phyloP scores from a whole-genome alignment of 2,797 vertebrate genomes.

The Merluccius polli region DNA sequence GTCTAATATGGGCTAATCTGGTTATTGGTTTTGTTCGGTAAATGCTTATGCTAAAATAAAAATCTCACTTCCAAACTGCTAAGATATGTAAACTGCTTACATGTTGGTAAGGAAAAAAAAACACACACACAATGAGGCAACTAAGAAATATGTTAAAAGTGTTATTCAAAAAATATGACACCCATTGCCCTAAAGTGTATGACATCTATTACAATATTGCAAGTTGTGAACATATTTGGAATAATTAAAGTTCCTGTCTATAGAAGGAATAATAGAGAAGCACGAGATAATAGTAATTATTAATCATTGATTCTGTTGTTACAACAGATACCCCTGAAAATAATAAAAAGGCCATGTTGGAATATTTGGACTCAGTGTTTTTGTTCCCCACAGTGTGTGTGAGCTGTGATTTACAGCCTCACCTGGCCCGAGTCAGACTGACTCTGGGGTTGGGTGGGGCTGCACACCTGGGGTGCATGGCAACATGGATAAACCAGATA shows the following conservation, averaged over 20 bases:
- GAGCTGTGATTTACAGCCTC: no score
- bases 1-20: not conserved
- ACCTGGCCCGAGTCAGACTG: no score
- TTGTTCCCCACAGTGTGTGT: not conserved
- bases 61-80: not conserved
- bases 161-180: not conserved
- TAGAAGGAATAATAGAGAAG: not conserved
- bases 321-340: not conserved
- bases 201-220: not conserved
- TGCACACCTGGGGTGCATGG: no score
- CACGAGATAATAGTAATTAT: no score
- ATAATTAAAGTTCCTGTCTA: not conserved
- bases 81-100: not conserved
- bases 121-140: not conserved
- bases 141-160: not conserved
- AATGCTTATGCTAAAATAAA: not conserved
- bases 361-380: not conserved
- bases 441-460: no score
- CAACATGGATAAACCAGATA: no score
- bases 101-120: not conserved
- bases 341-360: not conserved
- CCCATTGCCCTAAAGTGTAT: not conserved
- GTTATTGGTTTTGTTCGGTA: slow-evolving; percentile 9
- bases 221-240: not conserved
- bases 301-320: not conserved